Conservation (phyloP, 2,113 vertebrate genomes). For the Jaculus jaculus region DNA sequence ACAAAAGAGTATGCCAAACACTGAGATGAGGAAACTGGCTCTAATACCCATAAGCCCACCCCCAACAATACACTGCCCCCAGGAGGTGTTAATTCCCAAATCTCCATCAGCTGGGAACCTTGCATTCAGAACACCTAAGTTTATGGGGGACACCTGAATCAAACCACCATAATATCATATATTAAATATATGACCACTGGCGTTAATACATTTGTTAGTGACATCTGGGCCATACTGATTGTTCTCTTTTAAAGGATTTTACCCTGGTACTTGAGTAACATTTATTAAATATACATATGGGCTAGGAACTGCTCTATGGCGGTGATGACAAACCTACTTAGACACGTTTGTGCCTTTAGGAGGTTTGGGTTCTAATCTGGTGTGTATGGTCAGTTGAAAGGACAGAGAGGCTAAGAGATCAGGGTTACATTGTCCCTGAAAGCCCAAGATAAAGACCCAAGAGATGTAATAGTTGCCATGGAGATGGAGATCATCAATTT, state of each 20-base stretch:
- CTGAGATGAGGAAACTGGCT: too few relatives aligned
- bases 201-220: neutral
- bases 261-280: neutral
- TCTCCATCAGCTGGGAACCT: too few relatives aligned
- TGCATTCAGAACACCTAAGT: too few relatives aligned
- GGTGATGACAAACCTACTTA: neutral
- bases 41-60: too few relatives aligned
- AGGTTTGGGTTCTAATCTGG: neutral
- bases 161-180: neutral
- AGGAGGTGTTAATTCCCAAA: too few relatives aligned
- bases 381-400: neutral
- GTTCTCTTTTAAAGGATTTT: neutral
- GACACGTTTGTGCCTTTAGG: neutral
- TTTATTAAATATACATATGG: neutral
- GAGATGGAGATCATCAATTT: neutral
- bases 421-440: neutral
- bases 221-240: neutral
- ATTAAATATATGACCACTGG: neutral
- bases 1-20: too few relatives aligned
- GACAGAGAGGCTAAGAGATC: neutral
- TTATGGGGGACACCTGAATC: too few relatives aligned
- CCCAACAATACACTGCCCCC: too few relatives aligned
- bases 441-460: neutral
- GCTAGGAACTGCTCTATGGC: neutral
- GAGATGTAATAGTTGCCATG: neutral